Percentiles rank a stretch among this genome's conserved stretches.
These are phyloP conservation scores for Rhodinocichla rosea DNA, from an alignment of 2,113 vertebrate species.

Conservation along the genomic window DNA sequence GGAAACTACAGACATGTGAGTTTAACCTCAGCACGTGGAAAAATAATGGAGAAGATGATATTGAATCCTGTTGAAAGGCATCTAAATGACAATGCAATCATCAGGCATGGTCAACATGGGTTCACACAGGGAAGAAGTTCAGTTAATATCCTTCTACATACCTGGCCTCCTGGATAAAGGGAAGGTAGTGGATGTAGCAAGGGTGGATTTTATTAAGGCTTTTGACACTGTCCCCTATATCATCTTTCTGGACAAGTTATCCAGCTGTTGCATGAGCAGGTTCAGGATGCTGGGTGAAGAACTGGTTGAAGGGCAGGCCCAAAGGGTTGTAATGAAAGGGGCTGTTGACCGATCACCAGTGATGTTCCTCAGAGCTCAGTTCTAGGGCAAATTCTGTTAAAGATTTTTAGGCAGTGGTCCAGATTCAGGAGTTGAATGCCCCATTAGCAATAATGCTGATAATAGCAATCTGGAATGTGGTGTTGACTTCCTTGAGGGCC, in stretches of 20 bases:
- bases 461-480: background rate
- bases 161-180: fast-evolving
- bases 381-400: background rate
- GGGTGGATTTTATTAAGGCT: background rate
- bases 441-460: background rate
- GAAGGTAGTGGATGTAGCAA: background rate
- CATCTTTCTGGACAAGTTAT: background rate
- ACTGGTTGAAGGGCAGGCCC: background rate
- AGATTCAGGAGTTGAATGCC: background rate
- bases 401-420: background rate
- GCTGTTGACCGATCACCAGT: background rate
- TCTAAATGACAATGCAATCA: background rate
- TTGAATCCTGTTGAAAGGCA: background rate
- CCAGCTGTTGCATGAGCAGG: background rate
- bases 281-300: background rate
- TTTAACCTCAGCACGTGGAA: background rate
- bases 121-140: background rate
- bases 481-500: background rate
- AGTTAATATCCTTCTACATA: background rate
- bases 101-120: fast-evolving
- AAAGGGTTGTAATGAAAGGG: background rate
- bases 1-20: background rate
- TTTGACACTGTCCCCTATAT: background rate
- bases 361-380: background rate
- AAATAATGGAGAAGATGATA: background rate